A percentile compares a stretch with the other conserved stretches of the same genome.
Conservation (phyloP, 2,797 vertebrate genomes). For the Synaphobranchus kaupii region DNA sequence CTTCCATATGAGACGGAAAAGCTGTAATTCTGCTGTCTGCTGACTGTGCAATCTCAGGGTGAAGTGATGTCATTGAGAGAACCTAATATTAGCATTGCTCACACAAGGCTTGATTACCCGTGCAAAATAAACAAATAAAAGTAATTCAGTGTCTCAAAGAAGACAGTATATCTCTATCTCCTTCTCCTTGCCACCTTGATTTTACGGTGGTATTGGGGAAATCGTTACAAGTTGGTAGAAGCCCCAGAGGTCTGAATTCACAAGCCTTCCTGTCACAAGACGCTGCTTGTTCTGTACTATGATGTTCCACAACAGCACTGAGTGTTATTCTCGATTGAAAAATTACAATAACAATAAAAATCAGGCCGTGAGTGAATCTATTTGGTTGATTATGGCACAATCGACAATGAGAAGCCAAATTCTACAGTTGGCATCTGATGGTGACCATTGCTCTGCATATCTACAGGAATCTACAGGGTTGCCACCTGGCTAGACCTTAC, state of each 20-base stretch:
- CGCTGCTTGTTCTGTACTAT: neutral
- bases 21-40: conserved; percentile 16
- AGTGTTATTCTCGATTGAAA: neutral
- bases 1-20: conserved; percentile 8
- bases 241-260: neutral
- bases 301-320: neutral
- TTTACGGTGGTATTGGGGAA: neutral
- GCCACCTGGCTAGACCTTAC: conserved; percentile 56
- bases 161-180: neutral
- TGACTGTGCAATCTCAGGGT: conserved; percentile 16
- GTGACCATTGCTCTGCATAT: neutral
- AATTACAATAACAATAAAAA: neutral
- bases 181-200: no score
- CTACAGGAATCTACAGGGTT: neutral
- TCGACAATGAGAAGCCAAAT: neutral
- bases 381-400: neutral
- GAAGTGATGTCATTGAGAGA: conserved; percentile 25
- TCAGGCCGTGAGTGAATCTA: no score
- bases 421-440: neutral
- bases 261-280: neutral
- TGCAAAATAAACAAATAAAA: neutral
- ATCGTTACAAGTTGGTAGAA: neutral
- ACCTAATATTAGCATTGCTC: neutral
- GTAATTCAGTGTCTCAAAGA: neutral
- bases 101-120: neutral